Evolutionary conservation across 2,888 invertebrate species (phyloP), one percentile per base, ranked within the genome.

Genomic region (Meandrusa payeni): DNA sequence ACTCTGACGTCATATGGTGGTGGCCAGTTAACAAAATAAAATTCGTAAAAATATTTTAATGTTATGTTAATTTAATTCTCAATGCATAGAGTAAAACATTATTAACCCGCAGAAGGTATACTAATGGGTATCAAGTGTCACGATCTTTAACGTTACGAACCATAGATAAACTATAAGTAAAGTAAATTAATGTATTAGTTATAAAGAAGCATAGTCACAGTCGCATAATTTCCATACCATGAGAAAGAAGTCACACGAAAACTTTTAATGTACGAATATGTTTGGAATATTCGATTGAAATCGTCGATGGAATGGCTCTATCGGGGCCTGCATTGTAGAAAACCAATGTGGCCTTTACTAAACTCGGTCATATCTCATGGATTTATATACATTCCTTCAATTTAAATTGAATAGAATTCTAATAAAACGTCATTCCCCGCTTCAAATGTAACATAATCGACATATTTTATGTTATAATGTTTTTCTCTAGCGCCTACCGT

Each of bases 251-350:
- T 32, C 10, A n/a, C 15, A 28, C 11, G n/a, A 13, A 20, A 23
- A 36, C 43, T 29, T 44, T 54, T 62, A 63, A 69, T 69, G 74
- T 76, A 75, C 62, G 65, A 68, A 64, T 59, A 48, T 50, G 60
- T 64, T 59, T 59, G 53, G 54, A 51, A 50, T 54, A 52, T 59
- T 57, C 57, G 46, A 31, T 47, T 29, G 34, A 20, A 26, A 40
- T 37, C 57, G 56, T 56, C 61, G 52, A 61, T 59, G 52, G 69
- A 68, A 81, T 71, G 75, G 55, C 81, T 80, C 63, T 69, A 80
- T 80, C 61, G 51, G 39, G 45, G 50, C 49, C 43, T 10, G 28
- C 41, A 66, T 75, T 72, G 72, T 75, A 61, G 59, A 67, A 66
- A 67, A 60, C 46, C 59, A 54, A 57, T 59, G 59, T 48, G 27